Conservation (phyloP, 2,113 vertebrate genomes). For the Ploceus nigricollis region DNA sequence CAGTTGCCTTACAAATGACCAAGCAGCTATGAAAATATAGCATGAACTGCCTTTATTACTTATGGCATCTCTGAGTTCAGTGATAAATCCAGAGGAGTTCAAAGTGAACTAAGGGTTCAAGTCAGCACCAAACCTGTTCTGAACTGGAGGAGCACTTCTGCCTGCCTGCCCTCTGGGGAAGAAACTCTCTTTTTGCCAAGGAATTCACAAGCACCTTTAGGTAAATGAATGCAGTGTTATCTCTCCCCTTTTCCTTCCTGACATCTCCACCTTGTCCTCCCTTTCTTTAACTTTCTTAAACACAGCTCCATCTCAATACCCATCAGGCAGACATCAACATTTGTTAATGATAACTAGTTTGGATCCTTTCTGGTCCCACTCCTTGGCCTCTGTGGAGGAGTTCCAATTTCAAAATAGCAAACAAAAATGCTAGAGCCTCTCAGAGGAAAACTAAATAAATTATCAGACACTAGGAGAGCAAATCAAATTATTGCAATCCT, state of each 20-base stretch:
- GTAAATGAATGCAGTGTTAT: background rate
- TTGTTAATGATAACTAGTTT: constrained; percentile 63
- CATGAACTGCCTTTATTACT: background rate
- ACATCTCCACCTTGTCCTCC: background rate
- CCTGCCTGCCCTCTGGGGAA: background rate
- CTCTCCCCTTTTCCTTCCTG: background rate
- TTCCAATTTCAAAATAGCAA: constrained; percentile 69
- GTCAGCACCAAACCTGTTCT: background rate
- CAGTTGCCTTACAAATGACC: background rate
- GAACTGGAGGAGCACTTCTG: background rate
- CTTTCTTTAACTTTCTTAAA: constrained; percentile 41
- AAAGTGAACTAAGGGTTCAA: background rate
- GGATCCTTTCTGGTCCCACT: constrained; percentile 24
- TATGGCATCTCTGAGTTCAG: background rate
- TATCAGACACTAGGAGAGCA: constrained; percentile 51
- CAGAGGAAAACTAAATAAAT: constrained; percentile 71
- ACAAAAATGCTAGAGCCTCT: constrained; percentile 66
- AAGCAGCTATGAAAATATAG: background rate
- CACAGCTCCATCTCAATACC: constrained; percentile 48
- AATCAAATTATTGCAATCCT: constrained; percentile 59
- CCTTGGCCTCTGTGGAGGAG: constrained; percentile 43
- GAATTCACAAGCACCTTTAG: background rate
- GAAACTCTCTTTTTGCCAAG: background rate
- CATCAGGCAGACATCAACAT: constrained; percentile 46
- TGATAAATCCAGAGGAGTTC: background rate